A percentile compares a stretch with the other conserved stretches of the same genome.
phyloP scores from a whole-genome alignment of 2,797 vertebrate species.

The Cichlasoma orientale region DNA sequence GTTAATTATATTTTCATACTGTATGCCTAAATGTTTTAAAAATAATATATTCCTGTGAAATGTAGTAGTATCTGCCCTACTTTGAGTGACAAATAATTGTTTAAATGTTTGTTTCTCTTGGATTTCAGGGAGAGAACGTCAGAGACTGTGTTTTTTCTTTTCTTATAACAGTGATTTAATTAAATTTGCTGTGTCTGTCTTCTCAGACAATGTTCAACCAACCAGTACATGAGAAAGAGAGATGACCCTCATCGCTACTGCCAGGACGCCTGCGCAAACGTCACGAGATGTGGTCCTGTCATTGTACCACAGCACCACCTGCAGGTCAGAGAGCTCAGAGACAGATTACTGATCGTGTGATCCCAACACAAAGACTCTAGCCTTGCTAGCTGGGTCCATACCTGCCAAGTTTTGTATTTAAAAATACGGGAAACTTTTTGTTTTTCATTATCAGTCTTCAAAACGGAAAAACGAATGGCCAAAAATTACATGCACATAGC shows the following conservation, averaged over 20 bases:
- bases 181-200: neutral
- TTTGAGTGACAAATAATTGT: neutral
- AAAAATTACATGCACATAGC: too few relatives aligned
- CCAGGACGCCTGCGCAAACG: constrained; percentile 86
- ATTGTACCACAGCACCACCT: constrained; percentile 92
- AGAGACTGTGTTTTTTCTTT: neutral
- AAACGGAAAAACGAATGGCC: too few relatives aligned
- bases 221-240: constrained; percentile 92
- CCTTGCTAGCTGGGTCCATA: neutral
- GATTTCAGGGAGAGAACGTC: neutral
- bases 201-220: constrained; percentile 91
- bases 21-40: too few relatives aligned
- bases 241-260: constrained; percentile 94
- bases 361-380: fast-evolving
- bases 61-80: neutral
- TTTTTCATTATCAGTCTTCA: too few relatives aligned
- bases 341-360: neutral
- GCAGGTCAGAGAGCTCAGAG: constrained; percentile 81
- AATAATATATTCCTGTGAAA: too few relatives aligned
- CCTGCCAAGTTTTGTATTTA: too few relatives aligned
- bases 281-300: constrained; percentile 90
- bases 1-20: too few relatives aligned
- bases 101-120: neutral
- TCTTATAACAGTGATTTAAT: neutral
- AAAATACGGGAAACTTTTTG: too few relatives aligned